Percentiles rank a stretch among this genome's conserved stretches.
These are phyloP conservation scores for Oryzias dopingdopingensis DNA, from an alignment of 2,797 vertebrate genomes.

Conservation along the genomic window DNA sequence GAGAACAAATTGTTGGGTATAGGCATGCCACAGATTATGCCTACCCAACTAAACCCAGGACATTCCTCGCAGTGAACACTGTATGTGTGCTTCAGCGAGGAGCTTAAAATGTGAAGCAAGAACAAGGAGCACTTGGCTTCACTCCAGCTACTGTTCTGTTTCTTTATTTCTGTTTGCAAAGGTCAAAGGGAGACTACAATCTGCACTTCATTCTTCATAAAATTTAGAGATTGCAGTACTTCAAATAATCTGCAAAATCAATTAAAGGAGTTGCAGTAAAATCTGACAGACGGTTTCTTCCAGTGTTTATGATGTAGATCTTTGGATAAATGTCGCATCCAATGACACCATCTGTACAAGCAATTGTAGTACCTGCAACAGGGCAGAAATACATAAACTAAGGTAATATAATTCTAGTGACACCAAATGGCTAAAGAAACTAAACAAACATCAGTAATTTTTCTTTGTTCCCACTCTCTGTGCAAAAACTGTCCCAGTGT, in stretches of 20 bases:
- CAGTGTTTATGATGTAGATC: conserved; percentile 38
- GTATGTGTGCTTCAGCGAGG: conserved; percentile 44
- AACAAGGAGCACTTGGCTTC: conserved; percentile 44
- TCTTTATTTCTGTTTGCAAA: conserved; percentile 44
- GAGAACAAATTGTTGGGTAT: conserved; percentile 41
- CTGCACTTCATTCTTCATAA: conserved; percentile 23
- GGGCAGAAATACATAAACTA: conserved; percentile 9
- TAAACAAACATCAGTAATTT: conserved; percentile 43
- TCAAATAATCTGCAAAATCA: too few species aligned
- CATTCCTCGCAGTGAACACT: conserved; percentile 41
- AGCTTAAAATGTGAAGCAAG: conserved; percentile 39
- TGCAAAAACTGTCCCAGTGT: conserved; percentile 56
- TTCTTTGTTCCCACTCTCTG: conserved; percentile 50
- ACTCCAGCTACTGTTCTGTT: conserved; percentile 42
- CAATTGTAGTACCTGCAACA: conserved; percentile 36
- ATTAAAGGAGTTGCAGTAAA: too few species aligned
- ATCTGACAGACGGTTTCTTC: too few species aligned
- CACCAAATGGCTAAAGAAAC: conserved; percentile 12
- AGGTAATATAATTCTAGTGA: conserved; percentile 9
- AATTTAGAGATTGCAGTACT: conserved; percentile 1
- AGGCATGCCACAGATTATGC: conserved; percentile 48
- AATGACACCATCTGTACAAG: conserved; percentile 63
- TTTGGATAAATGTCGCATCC: conserved; percentile 51
- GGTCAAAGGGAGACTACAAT: conserved; percentile 18
- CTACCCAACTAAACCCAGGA: conserved; percentile 32